Evolutionary conservation across 2,888 invertebrate species (phyloP), one percentile per base, ranked within the genome.

Genomic region (Tortrix viridana): DNA sequence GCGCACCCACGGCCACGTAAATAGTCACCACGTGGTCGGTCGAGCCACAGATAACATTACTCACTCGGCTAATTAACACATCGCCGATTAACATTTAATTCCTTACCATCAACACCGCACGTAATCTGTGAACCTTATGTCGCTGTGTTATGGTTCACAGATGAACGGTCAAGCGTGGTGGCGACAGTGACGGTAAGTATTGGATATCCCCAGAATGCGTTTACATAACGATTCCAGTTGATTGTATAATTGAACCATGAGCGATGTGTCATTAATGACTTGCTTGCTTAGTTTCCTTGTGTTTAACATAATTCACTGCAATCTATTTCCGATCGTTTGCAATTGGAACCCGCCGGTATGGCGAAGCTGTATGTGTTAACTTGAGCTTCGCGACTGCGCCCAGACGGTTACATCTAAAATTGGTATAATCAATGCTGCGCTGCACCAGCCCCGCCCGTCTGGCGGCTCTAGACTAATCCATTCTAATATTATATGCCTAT

Each of bases 11-110:
- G 18, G 4, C 16, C 44, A 18, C 9, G 26, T 32, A 22, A 7
- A 59, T 19, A 22, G 23, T 32, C 52, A 59, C 50, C 56, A 62
- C 56, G 62, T 56, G 56, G 37, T 50, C 46, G 7, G 23, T 22
- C 54, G 54, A 60, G 54, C 55, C 61, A 46, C 47, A 47, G 32
- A 16, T 43, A 26, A 48, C 32, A 32, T 26, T 32, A 32, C 26
- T 12, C 9, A 9, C 32, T 32, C 54, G 19, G 26, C n/a, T 55
- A 55, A 48, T 49, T 47, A 26, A 9, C 38, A 53, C 43, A 2
- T 38, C 9, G 26, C 22, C 14, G 38, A 23, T 50, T 5, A 50
- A 32, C 26, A 53, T 47, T 19, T 48, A 47, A 50, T 32, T 32
- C 32, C 32, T 12, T 32, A 32, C 0, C 32, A 50, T 50, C 44